phyloP scores from a whole-genome alignment of 1,140 invertebrate species.

The Heliconius hermathena region DNA sequence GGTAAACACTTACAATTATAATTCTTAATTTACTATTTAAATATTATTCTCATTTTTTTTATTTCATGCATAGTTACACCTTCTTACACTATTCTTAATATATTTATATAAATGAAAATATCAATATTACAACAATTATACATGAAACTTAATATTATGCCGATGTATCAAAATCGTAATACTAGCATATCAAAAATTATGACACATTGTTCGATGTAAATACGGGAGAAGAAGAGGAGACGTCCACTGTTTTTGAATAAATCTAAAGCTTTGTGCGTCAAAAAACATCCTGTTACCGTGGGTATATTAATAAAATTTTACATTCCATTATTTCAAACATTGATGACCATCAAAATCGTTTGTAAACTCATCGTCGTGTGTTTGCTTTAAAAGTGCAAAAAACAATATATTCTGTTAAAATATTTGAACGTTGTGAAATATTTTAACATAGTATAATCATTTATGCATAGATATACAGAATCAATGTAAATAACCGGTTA shows the following conservation, averaged over 20 bases:
- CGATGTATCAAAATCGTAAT: background rate
- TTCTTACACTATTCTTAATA: no score
- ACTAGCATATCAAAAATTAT: background rate
- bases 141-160: background rate
- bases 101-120: no score
- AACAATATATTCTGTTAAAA: background rate
- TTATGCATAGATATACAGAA: no score
- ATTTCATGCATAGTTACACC: no score
- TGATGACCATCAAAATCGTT: background rate
- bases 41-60: background rate
- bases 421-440: background rate
- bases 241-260: background rate
- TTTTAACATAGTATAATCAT: background rate
- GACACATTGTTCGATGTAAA: background rate
- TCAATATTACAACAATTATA: no score
- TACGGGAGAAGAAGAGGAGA: background rate
- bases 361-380: background rate
- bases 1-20: background rate
- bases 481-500: background rate
- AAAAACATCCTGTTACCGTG: background rate
- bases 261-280: background rate
- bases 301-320: background rate
- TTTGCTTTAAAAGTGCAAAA: background rate
- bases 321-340: background rate
- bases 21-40: background rate